These are phyloP conservation scores for Lasioglossum leucozonium DNA, from an alignment of 2,888 invertebrate genomes.

Conservation along the genomic window DNA sequence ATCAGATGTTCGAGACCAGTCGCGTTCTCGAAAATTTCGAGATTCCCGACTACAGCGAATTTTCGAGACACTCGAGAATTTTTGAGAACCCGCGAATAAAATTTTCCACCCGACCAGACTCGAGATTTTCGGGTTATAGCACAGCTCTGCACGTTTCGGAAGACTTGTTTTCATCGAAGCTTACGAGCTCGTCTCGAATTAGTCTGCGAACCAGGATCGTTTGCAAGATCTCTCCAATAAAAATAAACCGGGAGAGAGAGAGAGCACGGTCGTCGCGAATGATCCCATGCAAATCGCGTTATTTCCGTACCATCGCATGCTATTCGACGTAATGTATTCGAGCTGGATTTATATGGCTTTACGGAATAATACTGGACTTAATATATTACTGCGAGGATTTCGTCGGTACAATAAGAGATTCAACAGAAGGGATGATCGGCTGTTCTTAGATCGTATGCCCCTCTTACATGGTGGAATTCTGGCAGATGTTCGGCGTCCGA, in stretches of 20 bases:
- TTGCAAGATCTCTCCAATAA: background rate
- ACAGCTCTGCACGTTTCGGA: background rate
- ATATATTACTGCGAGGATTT: constrained; percentile 58
- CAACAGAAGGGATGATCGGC: constrained; percentile 40
- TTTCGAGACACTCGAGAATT: no score
- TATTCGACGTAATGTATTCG: constrained; percentile 61
- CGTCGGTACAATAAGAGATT: constrained; percentile 54
- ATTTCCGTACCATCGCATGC: constrained; percentile 55
- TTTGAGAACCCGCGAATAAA: no score
- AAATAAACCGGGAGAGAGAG: constrained; percentile 17
- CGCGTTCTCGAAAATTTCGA: no score
- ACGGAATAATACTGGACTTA: constrained; percentile 61
- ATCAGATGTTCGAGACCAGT: no score
- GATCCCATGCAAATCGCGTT: constrained; percentile 65
- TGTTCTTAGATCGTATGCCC: constrained; percentile 45
- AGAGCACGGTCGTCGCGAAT: constrained; percentile 39
- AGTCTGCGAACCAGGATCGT: constrained; percentile 8
- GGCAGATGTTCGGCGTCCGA: constrained; percentile 15
- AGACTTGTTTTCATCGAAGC: background rate
- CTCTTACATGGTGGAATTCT: constrained; percentile 1
- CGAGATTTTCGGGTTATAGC: no score
- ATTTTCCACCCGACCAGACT: no score
- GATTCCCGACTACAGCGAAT: no score
- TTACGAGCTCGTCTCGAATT: background rate
- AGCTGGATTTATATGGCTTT: constrained; percentile 61